Conservation (phyloP, 2,797 vertebrate species). For the Mormyrus proboscirostris region DNA sequence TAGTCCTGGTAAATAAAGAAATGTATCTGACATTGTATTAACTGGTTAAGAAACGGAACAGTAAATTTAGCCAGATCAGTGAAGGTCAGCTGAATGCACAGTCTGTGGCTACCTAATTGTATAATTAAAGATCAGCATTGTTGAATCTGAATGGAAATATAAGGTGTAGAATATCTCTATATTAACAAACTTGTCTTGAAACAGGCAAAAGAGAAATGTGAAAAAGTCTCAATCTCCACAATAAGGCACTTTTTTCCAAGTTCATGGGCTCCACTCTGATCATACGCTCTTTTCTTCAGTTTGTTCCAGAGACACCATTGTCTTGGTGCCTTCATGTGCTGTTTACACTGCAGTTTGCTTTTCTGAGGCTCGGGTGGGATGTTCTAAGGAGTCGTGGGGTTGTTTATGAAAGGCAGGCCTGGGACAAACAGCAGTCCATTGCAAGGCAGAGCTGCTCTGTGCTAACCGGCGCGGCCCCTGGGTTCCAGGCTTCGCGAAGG, state of each 20-base stretch:
- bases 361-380: not conserved
- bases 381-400: not conserved
- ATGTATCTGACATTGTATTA: not conserved
- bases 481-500: slow-evolving; percentile 70
- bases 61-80: not conserved
- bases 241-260: not conserved
- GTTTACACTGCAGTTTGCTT: slow-evolving; percentile 11
- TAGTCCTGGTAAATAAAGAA: not conserved
- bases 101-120: not conserved
- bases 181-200: not conserved
- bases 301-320: slow-evolving; percentile 11
- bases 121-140: not conserved
- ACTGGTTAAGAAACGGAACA: not conserved
- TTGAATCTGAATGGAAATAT: not conserved
- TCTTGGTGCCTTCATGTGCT: not conserved
- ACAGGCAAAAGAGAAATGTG: not conserved
- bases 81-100: not conserved
- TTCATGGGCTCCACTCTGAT: not conserved
- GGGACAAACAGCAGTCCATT: not conserved
- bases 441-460: not conserved
- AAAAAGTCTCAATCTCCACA: not conserved
- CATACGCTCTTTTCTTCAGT: not conserved
- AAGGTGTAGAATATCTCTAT: not conserved
- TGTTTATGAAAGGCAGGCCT: not conserved
- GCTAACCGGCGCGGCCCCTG: not conserved